phyloP scores from a whole-genome alignment of 2,113 vertebrate species.

The Notothenia rossii region DNA sequence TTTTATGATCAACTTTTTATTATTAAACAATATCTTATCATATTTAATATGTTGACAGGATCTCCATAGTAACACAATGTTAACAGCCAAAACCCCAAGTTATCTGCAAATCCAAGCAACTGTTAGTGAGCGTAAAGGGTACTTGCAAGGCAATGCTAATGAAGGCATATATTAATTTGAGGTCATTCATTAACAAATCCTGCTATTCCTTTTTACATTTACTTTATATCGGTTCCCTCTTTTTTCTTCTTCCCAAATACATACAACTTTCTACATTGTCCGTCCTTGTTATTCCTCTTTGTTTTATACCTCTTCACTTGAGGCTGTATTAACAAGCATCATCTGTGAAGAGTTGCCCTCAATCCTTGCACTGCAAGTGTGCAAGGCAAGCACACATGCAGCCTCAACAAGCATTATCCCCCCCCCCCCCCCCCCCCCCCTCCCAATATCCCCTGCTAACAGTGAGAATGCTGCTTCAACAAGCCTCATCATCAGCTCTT shows the following conservation, averaged over 20 bases:
- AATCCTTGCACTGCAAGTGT: slow-evolving; percentile 47
- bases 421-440: slow-evolving; percentile 12
- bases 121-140: too few species aligned
- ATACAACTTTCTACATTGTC: background rate
- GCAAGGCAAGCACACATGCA: slow-evolving; percentile 37
- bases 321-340: slow-evolving; percentile 43
- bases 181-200: too few species aligned
- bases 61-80: background rate
- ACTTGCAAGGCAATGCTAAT: too few species aligned
- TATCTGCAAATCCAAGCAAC: too few species aligned
- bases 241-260: too few species aligned
- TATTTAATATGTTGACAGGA: background rate
- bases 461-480: slow-evolving; percentile 53
- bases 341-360: slow-evolving; percentile 49
- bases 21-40: background rate
- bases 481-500: slow-evolving; percentile 69
- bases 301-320: slow-evolving; percentile 34
- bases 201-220: too few species aligned
- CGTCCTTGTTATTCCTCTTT: slow-evolving; percentile 32
- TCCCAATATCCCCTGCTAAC: slow-evolving; percentile 48
- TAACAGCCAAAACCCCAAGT: background rate
- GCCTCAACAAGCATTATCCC: slow-evolving; percentile 50
- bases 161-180: too few species aligned
- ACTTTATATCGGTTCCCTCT: too few species aligned
- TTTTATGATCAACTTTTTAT: background rate